A percentile compares a stretch with the other conserved stretches of the same genome.
phyloP scores from a whole-genome alignment of 2,113 vertebrate genomes.

The Hypanus sabinus region DNA sequence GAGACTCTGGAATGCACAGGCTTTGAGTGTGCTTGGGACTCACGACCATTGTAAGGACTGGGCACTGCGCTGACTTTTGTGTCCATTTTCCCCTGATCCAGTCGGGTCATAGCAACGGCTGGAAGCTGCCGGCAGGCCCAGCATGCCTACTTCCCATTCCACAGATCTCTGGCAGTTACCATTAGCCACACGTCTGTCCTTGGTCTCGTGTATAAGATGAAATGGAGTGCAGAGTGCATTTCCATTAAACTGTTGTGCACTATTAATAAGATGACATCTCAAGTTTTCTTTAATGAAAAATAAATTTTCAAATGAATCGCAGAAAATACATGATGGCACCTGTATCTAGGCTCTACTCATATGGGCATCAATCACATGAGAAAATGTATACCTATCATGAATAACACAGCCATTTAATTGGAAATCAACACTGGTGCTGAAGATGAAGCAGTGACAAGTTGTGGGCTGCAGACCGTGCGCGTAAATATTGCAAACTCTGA shows the following conservation, averaged over 20 bases:
- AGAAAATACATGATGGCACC: not conserved
- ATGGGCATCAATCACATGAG: not conserved
- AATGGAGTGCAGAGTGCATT: not conserved
- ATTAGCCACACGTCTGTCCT: not conserved
- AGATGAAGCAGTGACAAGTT: not conserved
- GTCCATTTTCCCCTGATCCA: not conserved
- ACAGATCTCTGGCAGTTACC: not conserved
- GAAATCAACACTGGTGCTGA: not conserved
- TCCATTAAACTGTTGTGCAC: not conserved
- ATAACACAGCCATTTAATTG: not conserved
- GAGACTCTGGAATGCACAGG: too few species aligned
- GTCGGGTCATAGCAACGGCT: not conserved
- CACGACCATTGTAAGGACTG: too few species aligned
- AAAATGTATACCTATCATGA: not conserved
- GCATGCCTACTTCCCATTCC: not conserved
- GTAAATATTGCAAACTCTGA: conserved; percentile 11
- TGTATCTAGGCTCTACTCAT: not conserved
- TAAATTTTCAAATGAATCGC: not conserved
- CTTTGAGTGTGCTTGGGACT: too few species aligned
- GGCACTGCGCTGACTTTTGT: not conserved
- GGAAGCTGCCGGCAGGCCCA: too few species aligned
- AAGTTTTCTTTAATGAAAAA: not conserved
- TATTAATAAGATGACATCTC: not conserved
- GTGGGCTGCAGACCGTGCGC: not conserved
- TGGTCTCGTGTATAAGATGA: not conserved